Evolutionary conservation across 2,797 vertebrate genomes (phyloP), one percentile per base, ranked within the genome.

Genomic region (Brachyalestes nurse): DNA sequence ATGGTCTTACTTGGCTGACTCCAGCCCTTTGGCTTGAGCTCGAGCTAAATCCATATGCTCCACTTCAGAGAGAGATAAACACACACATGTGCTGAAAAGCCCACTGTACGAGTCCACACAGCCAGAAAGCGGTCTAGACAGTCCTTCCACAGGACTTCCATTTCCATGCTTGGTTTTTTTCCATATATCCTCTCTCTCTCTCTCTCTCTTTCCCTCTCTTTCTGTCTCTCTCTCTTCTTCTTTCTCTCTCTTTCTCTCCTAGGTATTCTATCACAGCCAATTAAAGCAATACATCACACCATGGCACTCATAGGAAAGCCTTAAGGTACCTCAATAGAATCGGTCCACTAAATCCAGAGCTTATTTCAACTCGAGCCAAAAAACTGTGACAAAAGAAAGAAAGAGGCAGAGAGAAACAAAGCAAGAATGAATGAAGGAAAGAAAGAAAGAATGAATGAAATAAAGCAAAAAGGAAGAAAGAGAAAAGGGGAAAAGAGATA

Each of bases 31-130:
- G 61, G 14, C 55, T 71, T 73, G 14, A 42, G 25, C 12, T 34
- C n/a, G n/a, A 61, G 21, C 47, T 55, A 62, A 61, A 85, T 79
- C 83, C 84, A 84, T 86, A 90, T 82, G 90, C 87, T 89, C 87
- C 83, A 86, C 88, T 91, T 91, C 89, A 89, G 80, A 90, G 87
- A 79, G 83, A 92, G 58, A 60, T 91, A 93, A 93, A 94, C 90
- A 92, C 89, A 91, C 86, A 91, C 86, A 92, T 92, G 87, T 91
- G 92, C 84, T 90, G 83, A 88, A 89, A 85, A 89, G 72, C 69
- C 16, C 61, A 79, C 85, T 16, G 25, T 82, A 88, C 45, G 76
- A 88, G 75, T 87, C 83, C 85, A 88, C 42, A 81, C 83, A 78
- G 84, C 86, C 84, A 77, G 84, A 69, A 57, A 84, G 80, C 3